Evolutionary conservation across 2,113 vertebrate species (phyloP).

Genomic region (Platichthys flesus): DNA sequence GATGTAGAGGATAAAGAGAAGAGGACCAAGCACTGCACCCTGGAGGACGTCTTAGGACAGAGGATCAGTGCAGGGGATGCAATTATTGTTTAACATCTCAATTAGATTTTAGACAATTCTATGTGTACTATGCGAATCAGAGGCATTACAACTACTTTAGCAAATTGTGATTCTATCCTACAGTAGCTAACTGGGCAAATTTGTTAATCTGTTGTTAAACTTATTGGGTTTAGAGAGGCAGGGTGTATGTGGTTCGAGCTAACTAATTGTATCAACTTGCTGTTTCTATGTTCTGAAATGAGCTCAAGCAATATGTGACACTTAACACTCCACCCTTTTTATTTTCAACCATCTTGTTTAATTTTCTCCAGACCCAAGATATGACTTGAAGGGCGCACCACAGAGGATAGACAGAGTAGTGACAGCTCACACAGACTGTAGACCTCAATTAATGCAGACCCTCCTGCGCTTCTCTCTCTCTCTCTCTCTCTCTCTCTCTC

Average conservation of each 20-base stretch:
- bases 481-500: too few relatives aligned
- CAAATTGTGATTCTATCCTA: not conserved
- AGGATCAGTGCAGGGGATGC: too few relatives aligned
- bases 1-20: too few relatives aligned
- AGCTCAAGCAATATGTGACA: not conserved
- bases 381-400: not conserved
- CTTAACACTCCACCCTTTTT: not conserved
- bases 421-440: conserved; percentile 9
- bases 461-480: too few relatives aligned
- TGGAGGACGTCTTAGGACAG: too few relatives aligned
- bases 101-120: too few relatives aligned
- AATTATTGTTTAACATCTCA: too few relatives aligned
- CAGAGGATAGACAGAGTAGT: not conserved
- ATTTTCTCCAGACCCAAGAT: conserved; percentile 1
- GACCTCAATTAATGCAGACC: not conserved
- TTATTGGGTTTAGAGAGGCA: not conserved
- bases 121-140: too few relatives aligned
- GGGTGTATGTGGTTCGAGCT: not conserved
- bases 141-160: too few relatives aligned
- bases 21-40: too few relatives aligned
- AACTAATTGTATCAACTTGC: not conserved
- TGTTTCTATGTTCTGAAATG: not conserved
- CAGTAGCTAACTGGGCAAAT: not conserved
- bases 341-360: not conserved
- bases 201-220: not conserved